phyloP scores from a whole-genome alignment of 2,888 invertebrate species.

The Melanargia galathea region DNA sequence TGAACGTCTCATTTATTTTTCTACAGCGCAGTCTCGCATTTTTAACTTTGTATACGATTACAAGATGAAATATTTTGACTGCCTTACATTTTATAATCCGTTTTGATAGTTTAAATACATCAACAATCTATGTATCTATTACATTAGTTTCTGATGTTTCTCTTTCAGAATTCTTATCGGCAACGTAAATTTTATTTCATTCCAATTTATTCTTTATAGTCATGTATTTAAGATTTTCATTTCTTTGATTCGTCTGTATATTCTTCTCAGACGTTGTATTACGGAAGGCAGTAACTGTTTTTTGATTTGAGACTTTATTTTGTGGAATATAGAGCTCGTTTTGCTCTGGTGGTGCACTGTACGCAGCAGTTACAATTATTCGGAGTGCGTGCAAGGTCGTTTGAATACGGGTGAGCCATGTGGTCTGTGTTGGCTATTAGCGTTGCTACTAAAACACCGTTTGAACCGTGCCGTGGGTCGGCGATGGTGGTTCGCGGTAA shows the following conservation, averaged over 20 bases:
- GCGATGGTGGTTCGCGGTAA: background rate
- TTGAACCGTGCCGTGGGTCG: background rate
- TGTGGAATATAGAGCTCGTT: background rate
- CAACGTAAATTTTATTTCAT: background rate
- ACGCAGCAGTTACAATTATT: slow-evolving; percentile 30
- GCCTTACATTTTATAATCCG: slow-evolving; percentile 7
- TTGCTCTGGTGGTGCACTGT: background rate
- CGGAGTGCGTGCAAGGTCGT: slow-evolving; percentile 39
- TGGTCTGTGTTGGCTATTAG: slow-evolving; percentile 28
- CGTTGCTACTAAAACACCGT: slow-evolving; percentile 11
- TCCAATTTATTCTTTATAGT: background rate
- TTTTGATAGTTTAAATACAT: slow-evolving; percentile 1
- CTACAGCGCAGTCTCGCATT: slow-evolving; percentile 5
- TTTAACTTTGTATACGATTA: slow-evolving; percentile 1
- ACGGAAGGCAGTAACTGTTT: background rate
- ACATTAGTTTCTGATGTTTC: slow-evolving; percentile 17
- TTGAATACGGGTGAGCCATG: slow-evolving; percentile 24
- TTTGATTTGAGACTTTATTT: slow-evolving; percentile 14
- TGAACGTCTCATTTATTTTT: background rate
- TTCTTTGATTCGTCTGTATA: background rate
- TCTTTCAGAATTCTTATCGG: slow-evolving; percentile 15
- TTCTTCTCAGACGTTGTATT: background rate
- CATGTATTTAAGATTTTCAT: background rate
- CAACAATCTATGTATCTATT: slow-evolving; percentile 18
- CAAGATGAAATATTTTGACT: slow-evolving; percentile 5